Conservation (phyloP, 1,140 invertebrate genomes). For the Cydia fagiglandana region DNA sequence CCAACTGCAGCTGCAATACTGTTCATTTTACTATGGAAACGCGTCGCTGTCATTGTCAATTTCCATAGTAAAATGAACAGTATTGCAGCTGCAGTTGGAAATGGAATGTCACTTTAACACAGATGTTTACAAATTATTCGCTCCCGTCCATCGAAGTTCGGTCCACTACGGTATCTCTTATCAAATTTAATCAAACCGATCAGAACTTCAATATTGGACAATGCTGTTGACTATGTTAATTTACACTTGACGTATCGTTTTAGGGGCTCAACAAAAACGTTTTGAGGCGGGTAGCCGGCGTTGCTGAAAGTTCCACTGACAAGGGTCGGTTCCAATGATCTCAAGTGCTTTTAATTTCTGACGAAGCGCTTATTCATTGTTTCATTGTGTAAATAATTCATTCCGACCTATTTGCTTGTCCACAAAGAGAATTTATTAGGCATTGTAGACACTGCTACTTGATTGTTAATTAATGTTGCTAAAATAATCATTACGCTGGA, state of each 20-base stretch:
- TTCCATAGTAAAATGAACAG: too few species aligned
- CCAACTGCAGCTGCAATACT: too few species aligned
- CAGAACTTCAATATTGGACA: constrained; percentile 25
- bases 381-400: constrained; percentile 41
- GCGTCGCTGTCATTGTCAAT: too few species aligned
- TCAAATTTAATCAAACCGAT: constrained; percentile 25
- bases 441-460: constrained; percentile 27
- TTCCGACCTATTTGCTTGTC: constrained; percentile 30
- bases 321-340: constrained; percentile 48
- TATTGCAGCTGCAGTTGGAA: too few species aligned
- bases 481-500: constrained; percentile 12
- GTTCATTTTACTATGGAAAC: too few species aligned
- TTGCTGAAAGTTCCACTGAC: constrained; percentile 45
- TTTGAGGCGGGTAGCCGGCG: constrained; percentile 47
- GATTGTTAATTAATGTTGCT: constrained; percentile 28
- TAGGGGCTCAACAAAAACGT: constrained; percentile 45
- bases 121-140: background rate
- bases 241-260: constrained; percentile 32
- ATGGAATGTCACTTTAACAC: too few species aligned
- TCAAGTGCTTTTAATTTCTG: constrained; percentile 51
- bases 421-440: constrained; percentile 33
- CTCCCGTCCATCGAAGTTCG: background rate
- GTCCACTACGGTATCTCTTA: constrained; percentile 7
- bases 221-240: constrained; percentile 33
- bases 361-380: constrained; percentile 44